Evolutionary conservation across 2,888 invertebrate species (phyloP), one percentile per base, ranked within the genome.

Genomic region (Cheilosia soror): DNA sequence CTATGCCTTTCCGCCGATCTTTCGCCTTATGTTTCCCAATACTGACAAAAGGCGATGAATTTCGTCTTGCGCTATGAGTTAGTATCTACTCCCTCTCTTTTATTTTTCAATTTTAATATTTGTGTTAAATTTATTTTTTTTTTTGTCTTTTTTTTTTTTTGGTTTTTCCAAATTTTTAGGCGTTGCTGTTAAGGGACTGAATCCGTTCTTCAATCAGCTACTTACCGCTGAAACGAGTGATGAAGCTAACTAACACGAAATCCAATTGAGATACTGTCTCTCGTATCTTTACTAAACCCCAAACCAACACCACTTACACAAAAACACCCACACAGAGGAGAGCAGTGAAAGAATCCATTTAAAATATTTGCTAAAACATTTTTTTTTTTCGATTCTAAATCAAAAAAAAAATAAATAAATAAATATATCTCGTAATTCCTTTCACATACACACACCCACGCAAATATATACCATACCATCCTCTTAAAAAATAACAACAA

Each of bases 181-280:
- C 78, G 92, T 92, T 60, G 92, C 92, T 79, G 91, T 91, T 2
- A 91, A 91, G 89, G 91, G 90, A 86, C 89, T 92, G 58, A 90
- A 89, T 87, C 89, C 89, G 42, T 92, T 92, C 82, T 91, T 92
- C 51, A 90, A 89, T 76, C 89, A 90, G 62, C 66, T 91, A 76
- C 88, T 89, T 51, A 89, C 87, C 76, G 89, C 89, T 63, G 92
- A 92, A 89, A 89, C 90, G 49, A 91, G 91, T 75, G 90, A 90
- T 65, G 90, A 90, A 77, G 88, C 89, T 77, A 89, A 89, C 84
- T 89, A 88, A 88, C 87, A 82, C 55, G 73, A 80, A 82, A 60
- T 87, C 58, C 47, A 58, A 68, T 73, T 79, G 62, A 58, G 65
- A 68, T 76, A 79, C 53, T 20, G 40, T 79, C 55, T 76, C 62